Evolutionary conservation across 2,888 invertebrate genomes (phyloP).

Genomic region (Melanotus villosus): DNA sequence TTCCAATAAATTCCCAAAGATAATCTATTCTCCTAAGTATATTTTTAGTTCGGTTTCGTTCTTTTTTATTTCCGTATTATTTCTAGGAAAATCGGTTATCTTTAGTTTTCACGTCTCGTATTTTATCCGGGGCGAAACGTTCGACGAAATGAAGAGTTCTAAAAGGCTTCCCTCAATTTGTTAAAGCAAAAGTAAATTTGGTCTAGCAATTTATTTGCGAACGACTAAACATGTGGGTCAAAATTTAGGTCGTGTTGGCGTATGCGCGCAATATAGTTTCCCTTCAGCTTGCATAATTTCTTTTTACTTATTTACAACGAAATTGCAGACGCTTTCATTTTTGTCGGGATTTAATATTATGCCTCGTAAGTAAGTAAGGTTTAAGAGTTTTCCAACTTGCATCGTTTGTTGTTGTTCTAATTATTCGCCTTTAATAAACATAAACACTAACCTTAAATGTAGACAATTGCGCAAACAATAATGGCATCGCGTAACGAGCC

Average conservation of each 20-base stretch:
- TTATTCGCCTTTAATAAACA: too few species aligned
- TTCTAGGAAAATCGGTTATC: too few species aligned
- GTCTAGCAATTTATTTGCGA: slow-evolving; percentile 27
- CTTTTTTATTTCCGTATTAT: too few species aligned
- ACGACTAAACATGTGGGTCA: slow-evolving; percentile 28
- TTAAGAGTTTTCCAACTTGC: not conserved
- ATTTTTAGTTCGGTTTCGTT: too few species aligned
- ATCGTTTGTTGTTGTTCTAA: too few species aligned
- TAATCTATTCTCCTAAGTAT: slow-evolving; percentile 11
- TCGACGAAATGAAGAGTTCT: slow-evolving; percentile 6
- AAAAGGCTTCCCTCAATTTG: slow-evolving; percentile 19
- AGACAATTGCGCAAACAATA: too few species aligned
- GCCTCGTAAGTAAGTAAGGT: not conserved
- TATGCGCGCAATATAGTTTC: slow-evolving; percentile 25
- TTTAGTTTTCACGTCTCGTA: not conserved
- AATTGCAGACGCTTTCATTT: not conserved
- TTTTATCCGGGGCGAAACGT: not conserved
- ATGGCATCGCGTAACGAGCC: too few species aligned
- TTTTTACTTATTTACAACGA: slow-evolving; percentile 22
- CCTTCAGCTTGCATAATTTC: slow-evolving; percentile 30
- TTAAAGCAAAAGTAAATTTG: slow-evolving; percentile 18
- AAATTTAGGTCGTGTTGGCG: slow-evolving; percentile 12
- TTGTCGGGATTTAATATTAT: not conserved
- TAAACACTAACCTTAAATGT: too few species aligned
- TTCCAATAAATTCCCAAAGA: slow-evolving; percentile 19